Base-by-base conservation (phyloP, 1,140 invertebrate species). In the Monochamus saltuarius region DNA sequence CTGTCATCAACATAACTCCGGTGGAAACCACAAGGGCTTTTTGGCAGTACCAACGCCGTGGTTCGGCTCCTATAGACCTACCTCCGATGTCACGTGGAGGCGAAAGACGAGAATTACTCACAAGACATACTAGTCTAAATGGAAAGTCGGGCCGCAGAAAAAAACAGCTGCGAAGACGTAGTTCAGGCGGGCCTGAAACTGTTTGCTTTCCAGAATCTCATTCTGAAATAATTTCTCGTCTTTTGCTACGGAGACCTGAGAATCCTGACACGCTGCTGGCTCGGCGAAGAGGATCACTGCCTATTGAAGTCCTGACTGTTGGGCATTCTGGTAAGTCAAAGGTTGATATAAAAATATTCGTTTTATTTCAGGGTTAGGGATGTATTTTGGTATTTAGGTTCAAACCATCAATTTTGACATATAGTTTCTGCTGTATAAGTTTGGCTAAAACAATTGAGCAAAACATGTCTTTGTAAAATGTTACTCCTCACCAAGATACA, bases 111-210 rank as follows among this genome's bases (percentile, higher is more conserved):
- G 56, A 56, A 29, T 74, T 79, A 57, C 69, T 80, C 19, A 78
- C 78, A 34, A 75, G 77, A 35, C 75, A 80, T 42, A 81, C 76
- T 60, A 80, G 77, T 66, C 67, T 79, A 22, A 78, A 79, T 62
- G 80, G 78, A 39, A 80, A 80, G 69, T 17, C 53, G 13, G 73
- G 80, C 34, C 77, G 78, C 56, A 76, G 81, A 14, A 84, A 84
- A 68, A 82, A 82, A 61, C 70, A 79, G 53, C 69, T 86, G 58
- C 76, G 79, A 61, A 76, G 84, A 61, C 78, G 84, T 11, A 84
- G 83, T 61, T 85, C 83, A 39, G 84, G 84, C 43, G 85, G 84
- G 34, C 83, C 84, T 14, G 83, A 86, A 70, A 83, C 85, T 66
- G 81, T 85, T 56, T 68, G 58, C 56, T 56, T 62, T 53, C 51